These are phyloP conservation scores for Plagodis dolabraria DNA, from an alignment of 2,888 invertebrate species.

Conservation along the genomic window DNA sequence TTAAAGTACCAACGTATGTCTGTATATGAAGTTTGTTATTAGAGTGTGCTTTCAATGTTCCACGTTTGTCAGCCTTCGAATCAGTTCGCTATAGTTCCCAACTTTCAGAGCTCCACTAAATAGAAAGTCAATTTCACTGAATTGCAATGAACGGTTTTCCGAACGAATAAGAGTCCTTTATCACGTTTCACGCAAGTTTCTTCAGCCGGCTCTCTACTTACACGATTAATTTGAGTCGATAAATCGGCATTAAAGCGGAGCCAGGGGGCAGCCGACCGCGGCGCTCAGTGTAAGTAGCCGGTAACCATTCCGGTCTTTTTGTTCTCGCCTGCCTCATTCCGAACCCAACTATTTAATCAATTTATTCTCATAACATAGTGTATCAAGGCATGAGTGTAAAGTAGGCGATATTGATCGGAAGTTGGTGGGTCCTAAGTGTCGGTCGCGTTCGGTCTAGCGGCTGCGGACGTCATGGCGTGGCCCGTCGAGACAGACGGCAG, in stretches of 20 bases:
- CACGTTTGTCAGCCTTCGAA: slow-evolving; percentile 3
- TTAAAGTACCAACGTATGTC: background rate
- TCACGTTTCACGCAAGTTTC: slow-evolving; percentile 80
- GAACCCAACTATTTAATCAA: slow-evolving; percentile 57
- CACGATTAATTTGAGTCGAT: slow-evolving; percentile 84
- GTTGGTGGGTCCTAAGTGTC: slow-evolving; percentile 57
- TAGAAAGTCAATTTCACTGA: slow-evolving; percentile 65
- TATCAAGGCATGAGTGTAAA: slow-evolving; percentile 36
- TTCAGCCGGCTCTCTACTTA: slow-evolving; percentile 74
- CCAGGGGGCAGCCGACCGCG: slow-evolving; percentile 73
- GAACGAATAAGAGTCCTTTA: slow-evolving; percentile 71
- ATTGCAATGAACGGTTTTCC: slow-evolving; percentile 66
- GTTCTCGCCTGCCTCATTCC: slow-evolving; percentile 61
- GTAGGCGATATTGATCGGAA: slow-evolving; percentile 59
- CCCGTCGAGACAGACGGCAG: slow-evolving; percentile 76
- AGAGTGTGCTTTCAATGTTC: background rate
- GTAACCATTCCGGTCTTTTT: slow-evolving; percentile 66
- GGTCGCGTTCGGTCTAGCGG: slow-evolving; percentile 50
- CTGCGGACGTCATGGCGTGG: slow-evolving; percentile 57
- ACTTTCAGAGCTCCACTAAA: slow-evolving; percentile 44
- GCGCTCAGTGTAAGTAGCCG: slow-evolving; percentile 70
- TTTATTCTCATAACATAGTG: slow-evolving; percentile 35
- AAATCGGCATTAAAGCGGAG: slow-evolving; percentile 82
- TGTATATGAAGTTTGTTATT: background rate
- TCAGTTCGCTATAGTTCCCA: slow-evolving; percentile 2